Conservation (phyloP, 2,113 vertebrate genomes). For the Cranoglanis bouderius region DNA sequence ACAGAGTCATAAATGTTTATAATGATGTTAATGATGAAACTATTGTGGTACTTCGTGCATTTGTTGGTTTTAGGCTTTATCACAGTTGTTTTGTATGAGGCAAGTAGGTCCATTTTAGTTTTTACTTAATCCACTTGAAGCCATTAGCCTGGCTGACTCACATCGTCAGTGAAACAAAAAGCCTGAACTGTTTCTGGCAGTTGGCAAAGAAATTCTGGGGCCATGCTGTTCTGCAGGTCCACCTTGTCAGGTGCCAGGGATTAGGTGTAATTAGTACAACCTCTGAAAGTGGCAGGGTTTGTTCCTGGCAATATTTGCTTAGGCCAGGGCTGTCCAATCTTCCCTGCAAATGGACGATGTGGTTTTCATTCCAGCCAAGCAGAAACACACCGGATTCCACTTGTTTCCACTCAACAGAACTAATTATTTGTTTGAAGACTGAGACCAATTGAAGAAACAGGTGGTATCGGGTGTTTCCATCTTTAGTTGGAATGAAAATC, state of each 20-base stretch:
- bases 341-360: neutral
- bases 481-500: neutral
- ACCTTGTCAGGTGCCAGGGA: constrained; percentile 64
- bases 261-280: constrained; percentile 61
- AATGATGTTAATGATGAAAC: neutral
- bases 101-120: neutral
- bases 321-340: constrained; percentile 1
- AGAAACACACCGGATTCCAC: neutral
- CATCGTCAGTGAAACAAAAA: constrained; percentile 42
- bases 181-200: constrained; percentile 21
- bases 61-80: neutral
- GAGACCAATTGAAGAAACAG: neutral
- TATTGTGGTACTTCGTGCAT: neutral
- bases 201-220: constrained; percentile 40
- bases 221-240: constrained; percentile 31
- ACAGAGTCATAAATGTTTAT: neutral
- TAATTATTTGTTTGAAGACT: neutral
- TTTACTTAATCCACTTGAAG: constrained; percentile 26
- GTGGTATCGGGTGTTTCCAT: neutral
- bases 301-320: constrained; percentile 56
- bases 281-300: constrained; percentile 56
- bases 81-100: constrained; percentile 5
- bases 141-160: constrained; percentile 37
- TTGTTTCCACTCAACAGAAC: neutral
- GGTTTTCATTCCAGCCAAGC: neutral